Conservation (phyloP, 2,888 invertebrate species). For the Latrodectus elegans region DNA sequence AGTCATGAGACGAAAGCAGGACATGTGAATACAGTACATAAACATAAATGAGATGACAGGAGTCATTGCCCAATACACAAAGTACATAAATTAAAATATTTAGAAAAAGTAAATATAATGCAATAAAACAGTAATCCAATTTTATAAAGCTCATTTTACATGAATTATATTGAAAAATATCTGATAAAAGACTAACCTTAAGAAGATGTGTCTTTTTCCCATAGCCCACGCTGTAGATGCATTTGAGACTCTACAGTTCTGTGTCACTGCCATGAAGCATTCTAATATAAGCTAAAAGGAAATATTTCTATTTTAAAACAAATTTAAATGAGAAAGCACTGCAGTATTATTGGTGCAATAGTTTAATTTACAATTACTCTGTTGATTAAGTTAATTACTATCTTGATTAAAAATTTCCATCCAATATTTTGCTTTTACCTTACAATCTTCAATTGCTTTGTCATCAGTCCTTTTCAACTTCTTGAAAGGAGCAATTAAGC, state of each 20-base stretch:
- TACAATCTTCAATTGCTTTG: conserved; percentile 81
- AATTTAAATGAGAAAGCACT: neutral
- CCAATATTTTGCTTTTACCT: conserved; percentile 48
- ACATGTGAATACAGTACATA: too few relatives aligned
- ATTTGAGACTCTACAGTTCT: conserved; percentile 74
- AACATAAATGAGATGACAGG: too few relatives aligned
- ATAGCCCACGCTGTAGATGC: conserved; percentile 90
- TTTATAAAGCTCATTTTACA: too few relatives aligned
- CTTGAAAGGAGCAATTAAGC: conserved; percentile 87
- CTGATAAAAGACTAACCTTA: conserved; percentile 77
- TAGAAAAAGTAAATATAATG: too few relatives aligned
- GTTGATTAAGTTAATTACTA: too few relatives aligned
- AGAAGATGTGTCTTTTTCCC: conserved; percentile 93
- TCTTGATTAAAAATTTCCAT: too few relatives aligned
- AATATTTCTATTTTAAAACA: neutral
- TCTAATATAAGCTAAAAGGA: conserved; percentile 81
- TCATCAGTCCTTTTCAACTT: conserved; percentile 74
- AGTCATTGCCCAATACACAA: too few relatives aligned
- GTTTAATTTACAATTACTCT: too few relatives aligned
- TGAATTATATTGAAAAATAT: too few relatives aligned
- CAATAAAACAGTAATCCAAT: too few relatives aligned
- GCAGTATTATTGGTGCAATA: neutral
- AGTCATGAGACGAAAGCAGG: too few relatives aligned
- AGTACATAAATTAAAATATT: too few relatives aligned
- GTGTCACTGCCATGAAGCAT: conserved; percentile 78